Evolutionary conservation across 2,888 invertebrate genomes (phyloP), one percentile per base, ranked within the genome.

Genomic region (Drosophila colorata): DNA sequence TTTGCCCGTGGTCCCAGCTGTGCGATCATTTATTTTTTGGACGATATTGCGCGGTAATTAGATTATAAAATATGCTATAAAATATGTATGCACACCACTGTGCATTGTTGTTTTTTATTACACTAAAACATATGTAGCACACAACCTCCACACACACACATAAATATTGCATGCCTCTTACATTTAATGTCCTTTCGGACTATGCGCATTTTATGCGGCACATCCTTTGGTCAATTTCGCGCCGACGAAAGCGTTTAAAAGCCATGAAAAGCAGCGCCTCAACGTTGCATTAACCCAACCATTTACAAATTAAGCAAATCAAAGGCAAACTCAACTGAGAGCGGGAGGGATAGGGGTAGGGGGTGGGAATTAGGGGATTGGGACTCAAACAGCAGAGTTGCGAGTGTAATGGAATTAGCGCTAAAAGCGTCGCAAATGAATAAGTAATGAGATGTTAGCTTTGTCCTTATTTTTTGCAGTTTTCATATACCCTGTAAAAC

Each of bases 51-150:
- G 73, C 78, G 77, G 81, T 88, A 90, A 90, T 90, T 90, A 89
- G 88, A 86, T 90, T 90, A 89, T 90, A 90, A 90, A 90, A 87
- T 90, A 89, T 87, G 76, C 74, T 59, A 88, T 89, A 82, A 88
- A 88, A 83, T 80, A 86, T 82, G 76, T 65, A 81, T 86, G 72
- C 56, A 31, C 46, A 28, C 41, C 44, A 40, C 25, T 53, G 40
- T 37, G 44, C 80, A 74, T 82, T 82, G 75, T 71, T 75, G 63
- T 76, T 84, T 74, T 81, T 82, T 84, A 82, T 87, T 74, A 55
- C 65, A 73, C 81, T 73, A 69, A 87, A 87, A 75, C 79, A 87
- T 84, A 87, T 84, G 79, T 82, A 82, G 43, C 49, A 44, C 68
- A 44, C 57, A 41, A 37, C 52, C 46, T 18, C 25, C 25, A 23